Evolutionary conservation across 2,113 vertebrate genomes (phyloP).

Genomic region (Nerophis lumbriciformis): DNA sequence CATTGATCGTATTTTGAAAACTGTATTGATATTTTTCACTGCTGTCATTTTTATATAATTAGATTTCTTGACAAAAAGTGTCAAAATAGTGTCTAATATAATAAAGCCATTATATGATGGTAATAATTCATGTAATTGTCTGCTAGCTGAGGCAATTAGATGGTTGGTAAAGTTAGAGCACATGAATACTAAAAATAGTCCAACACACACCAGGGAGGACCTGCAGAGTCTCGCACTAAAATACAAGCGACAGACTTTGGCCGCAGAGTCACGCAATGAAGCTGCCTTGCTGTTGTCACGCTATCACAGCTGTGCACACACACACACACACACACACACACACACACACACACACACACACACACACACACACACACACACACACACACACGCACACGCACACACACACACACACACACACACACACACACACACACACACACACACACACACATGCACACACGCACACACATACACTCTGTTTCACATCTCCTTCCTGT

Average conservation of each 20-base stretch:
- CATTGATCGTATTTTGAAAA: too few relatives aligned
- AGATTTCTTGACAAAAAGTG: too few relatives aligned
- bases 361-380: conserved; percentile 20
- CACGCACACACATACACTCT: conserved; percentile 21
- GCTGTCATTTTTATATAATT: too few relatives aligned
- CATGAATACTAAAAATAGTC: conserved; percentile 1
- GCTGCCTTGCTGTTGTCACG: conserved; percentile 65
- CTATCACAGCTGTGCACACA: conserved; percentile 53
- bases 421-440: conserved; percentile 21
- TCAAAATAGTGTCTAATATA: too few relatives aligned
- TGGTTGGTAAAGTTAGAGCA: conserved; percentile 28
- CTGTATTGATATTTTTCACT: too few relatives aligned
- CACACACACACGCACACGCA: conserved; percentile 18
- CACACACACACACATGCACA: conserved; percentile 23
- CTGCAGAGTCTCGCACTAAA: conserved; percentile 69
- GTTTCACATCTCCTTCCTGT: conserved; percentile 28
- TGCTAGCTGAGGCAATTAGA: conserved; percentile 32
- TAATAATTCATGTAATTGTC: neutral
- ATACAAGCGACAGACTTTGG: conserved; percentile 70
- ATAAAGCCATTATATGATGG: too few relatives aligned
- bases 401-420: conserved; percentile 22
- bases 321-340: conserved; percentile 6
- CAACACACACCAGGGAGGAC: conserved; percentile 46
- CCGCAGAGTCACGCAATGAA: conserved; percentile 63
- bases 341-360: conserved; percentile 8